Base-by-base conservation (phyloP, 92 coral and sea anemone species). In the Bergia puertoricense region DNA sequence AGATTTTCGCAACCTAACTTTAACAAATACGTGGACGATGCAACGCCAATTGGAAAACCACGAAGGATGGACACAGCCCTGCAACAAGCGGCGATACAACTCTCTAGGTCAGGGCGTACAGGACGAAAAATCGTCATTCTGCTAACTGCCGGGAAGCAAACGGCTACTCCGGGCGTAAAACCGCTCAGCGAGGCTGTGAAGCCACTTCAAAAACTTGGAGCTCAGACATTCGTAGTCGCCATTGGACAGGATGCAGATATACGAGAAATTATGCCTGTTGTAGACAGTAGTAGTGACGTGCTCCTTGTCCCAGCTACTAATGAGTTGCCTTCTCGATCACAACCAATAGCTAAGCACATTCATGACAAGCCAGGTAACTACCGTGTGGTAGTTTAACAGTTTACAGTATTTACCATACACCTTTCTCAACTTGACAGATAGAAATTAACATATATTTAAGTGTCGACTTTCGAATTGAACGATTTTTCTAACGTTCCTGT, bases 221-320 rank as follows among this genome's bases (percentile, higher is more conserved):
- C 86, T 36, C 92, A 81, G 43, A 81, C 89, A 16, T 95, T 81
- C 79, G 95, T 95, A n/a, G 91, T 96, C 69, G 89, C 89, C 66
- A 92, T 95, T 46, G 95, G 98, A 14, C 91, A 59, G 22, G 66
- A 89, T 13, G 84, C 89, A 44, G 92, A 90, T 23, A 82, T 75
- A 72, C 72, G 72, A 39, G 96, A 88, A 50, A 85, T 96, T 13
- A 74, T 46, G 16, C 89, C 92, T 0, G 75, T 89, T 23, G 94
- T 94, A 3, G 83, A 93, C 43, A 86, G 91, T 30, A 77, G 87
- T 4, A 93, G 85, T 48, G 97, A 94, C 83, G 66, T 94, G 10
- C 89, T 93, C 77, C 69, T 54, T 8, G 89, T 91, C 48, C 73
- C 90, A 79, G 80, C 88, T 7, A 42, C 74, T 13, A n/a, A 46